Percentiles rank a stretch among this genome's conserved stretches.
phyloP scores from a whole-genome alignment of 2,113 vertebrate species.

The Neotoma lepida region DNA sequence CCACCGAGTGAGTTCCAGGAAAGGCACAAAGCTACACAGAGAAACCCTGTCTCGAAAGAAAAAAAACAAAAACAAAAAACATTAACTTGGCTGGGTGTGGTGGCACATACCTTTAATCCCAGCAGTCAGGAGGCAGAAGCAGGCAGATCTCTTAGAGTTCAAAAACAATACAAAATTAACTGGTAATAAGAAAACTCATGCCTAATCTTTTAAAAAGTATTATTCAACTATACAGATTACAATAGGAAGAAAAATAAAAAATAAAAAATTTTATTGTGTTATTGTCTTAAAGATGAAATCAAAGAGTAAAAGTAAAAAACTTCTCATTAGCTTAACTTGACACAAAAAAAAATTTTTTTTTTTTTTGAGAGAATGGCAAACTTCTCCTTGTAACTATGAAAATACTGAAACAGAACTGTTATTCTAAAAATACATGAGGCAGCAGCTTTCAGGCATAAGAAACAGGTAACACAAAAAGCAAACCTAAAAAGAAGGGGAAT shows the following conservation, averaged over 20 bases:
- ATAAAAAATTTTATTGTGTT: background rate
- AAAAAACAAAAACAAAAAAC: no score
- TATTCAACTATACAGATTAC: background rate
- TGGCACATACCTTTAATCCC: background rate
- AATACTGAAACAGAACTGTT: background rate
- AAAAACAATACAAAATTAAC: background rate
- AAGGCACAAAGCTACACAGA: no score
- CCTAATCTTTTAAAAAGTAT: background rate
- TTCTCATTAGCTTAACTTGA: background rate
- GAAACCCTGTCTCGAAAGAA: no score
- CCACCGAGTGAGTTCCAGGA: no score
- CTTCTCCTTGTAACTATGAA: no score
- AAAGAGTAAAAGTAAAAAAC: background rate
- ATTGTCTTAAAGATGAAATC: background rate
- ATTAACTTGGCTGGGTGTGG: background rate
- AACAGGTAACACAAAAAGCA: background rate
- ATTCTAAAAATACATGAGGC: background rate
- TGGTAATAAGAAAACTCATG: background rate
- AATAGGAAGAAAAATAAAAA: constrained; percentile 18
- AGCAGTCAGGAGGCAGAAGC: background rate
- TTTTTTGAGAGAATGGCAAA: no score
- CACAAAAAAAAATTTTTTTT: background rate
- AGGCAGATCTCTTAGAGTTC: background rate
- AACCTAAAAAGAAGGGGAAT: background rate
- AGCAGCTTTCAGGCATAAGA: background rate